Evolutionary conservation across 2,888 invertebrate genomes (phyloP).

Genomic region (Tholera decimalis): DNA sequence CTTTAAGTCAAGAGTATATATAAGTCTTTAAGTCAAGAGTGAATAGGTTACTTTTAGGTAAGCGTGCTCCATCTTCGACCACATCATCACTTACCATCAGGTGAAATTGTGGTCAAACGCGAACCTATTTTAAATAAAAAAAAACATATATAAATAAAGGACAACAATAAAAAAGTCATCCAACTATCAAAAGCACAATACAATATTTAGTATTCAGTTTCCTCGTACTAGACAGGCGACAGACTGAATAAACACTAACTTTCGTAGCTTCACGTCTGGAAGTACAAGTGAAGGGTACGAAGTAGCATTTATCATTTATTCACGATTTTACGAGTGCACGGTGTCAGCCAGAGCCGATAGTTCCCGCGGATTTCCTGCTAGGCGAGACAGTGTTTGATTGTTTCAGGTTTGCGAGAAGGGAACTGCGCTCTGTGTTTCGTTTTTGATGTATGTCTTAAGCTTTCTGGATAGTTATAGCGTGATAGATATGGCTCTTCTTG

Average conservation of each 20-base stretch:
- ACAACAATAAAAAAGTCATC: not conserved
- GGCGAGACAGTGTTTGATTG: constrained; percentile 67
- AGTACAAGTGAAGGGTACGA: constrained; percentile 67
- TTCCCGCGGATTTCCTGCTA: constrained; percentile 59
- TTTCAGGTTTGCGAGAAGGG: constrained; percentile 36
- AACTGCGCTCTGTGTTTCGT: constrained; percentile 21
- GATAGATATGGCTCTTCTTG: not conserved
- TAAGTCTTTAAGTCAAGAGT: too few relatives aligned
- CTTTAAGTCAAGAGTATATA: too few relatives aligned
- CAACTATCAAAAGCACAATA: constrained; percentile 1
- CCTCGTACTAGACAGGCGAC: constrained; percentile 53
- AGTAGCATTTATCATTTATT: constrained; percentile 87
- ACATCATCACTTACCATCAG: too few relatives aligned
- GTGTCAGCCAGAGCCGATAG: constrained; percentile 67
- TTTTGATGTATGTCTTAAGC: constrained; percentile 11
- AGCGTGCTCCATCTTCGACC: too few relatives aligned
- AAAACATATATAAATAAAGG: not conserved
- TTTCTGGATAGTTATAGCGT: not conserved
- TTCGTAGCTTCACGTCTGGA: constrained; percentile 69
- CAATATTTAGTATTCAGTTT: constrained; percentile 28
- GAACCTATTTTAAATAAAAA: too few relatives aligned
- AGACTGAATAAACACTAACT: constrained; percentile 49
- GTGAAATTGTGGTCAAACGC: too few relatives aligned
- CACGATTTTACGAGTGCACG: constrained; percentile 77
- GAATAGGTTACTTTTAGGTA: too few relatives aligned